Percentiles rank a stretch among this genome's conserved stretches.
Conservation (phyloP, 53 echinoderm and acorn worm genomes). For the Astropecten irregularis region DNA sequence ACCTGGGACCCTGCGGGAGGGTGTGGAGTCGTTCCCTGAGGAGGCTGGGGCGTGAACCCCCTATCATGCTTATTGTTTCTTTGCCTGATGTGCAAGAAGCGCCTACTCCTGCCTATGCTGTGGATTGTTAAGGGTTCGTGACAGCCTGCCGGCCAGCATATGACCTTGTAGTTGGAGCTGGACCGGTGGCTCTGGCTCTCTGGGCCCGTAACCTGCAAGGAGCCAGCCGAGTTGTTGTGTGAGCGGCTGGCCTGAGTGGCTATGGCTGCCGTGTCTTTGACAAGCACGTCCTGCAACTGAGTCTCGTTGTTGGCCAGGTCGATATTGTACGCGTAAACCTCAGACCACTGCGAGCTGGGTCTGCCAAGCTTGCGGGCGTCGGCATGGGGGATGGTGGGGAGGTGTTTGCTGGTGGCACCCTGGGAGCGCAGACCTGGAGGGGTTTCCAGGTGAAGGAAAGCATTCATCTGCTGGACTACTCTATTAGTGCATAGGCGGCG, state of each 20-base stretch:
- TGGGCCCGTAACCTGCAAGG: neutral
- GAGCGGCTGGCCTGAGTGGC: slow-evolving; percentile 43
- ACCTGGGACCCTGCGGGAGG: slow-evolving; percentile 29
- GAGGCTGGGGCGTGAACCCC: slow-evolving; percentile 22
- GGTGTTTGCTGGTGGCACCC: neutral
- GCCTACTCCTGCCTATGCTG: slow-evolving; percentile 33
- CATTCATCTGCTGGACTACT: slow-evolving; percentile 60
- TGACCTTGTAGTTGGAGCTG: slow-evolving; percentile 33
- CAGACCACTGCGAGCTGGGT: slow-evolving; percentile 46
- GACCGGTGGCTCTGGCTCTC: neutral
- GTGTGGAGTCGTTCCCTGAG: slow-evolving; percentile 5
- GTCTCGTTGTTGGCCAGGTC: slow-evolving; percentile 17
- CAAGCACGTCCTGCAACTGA: neutral
- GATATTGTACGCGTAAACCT: slow-evolving; percentile 18
- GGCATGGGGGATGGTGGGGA: slow-evolving; percentile 7
- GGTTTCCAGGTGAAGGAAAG: slow-evolving; percentile 71
- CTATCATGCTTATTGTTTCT: neutral
- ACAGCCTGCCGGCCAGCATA: slow-evolving; percentile 44
- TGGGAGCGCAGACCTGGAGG: slow-evolving; percentile 63
- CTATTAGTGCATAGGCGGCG: slow-evolving; percentile 49
- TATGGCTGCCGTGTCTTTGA: slow-evolving; percentile 19
- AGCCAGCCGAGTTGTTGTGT: slow-evolving; percentile 41
- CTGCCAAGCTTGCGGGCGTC: slow-evolving; percentile 17
- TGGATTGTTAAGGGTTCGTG: slow-evolving; percentile 23
- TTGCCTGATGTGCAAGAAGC: slow-evolving; percentile 21